Evolutionary conservation across 2,113 vertebrate genomes (phyloP).

Genomic region (Lagenorhynchus albirostris): DNA sequence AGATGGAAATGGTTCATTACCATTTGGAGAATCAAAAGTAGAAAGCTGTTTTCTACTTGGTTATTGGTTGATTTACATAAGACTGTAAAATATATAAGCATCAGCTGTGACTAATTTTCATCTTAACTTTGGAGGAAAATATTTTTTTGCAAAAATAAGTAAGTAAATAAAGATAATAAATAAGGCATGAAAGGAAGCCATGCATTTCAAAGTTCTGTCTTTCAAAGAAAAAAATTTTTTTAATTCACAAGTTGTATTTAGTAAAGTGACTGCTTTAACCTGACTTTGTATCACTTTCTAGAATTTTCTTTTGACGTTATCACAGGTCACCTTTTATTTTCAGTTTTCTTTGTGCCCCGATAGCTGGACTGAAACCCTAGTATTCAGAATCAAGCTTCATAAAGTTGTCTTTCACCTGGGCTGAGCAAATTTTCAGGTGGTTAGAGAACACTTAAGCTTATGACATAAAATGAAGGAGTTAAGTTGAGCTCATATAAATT

Average conservation of each 20-base stretch:
- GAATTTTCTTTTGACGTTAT: neutral
- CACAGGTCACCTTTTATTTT: neutral
- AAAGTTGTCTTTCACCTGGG: neutral
- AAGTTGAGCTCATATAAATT: neutral
- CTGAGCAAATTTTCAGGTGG: neutral
- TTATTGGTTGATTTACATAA: neutral
- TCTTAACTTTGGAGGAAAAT: neutral
- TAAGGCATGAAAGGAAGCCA: neutral
- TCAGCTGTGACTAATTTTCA: neutral
- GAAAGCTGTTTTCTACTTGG: neutral
- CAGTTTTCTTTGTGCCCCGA: neutral
- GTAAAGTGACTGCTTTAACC: neutral
- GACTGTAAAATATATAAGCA: neutral
- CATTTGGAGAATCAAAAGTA: neutral
- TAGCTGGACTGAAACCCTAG: neutral
- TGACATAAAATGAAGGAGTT: neutral
- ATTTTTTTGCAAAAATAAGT: neutral
- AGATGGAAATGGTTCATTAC: slow-evolving; percentile 31
- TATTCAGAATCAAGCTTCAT: neutral
- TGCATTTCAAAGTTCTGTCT: neutral
- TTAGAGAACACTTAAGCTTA: neutral
- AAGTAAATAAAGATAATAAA: neutral
- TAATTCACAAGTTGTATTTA: neutral
- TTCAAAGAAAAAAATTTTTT: neutral
- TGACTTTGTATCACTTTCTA: neutral